Evolutionary conservation across 1,140 invertebrate genomes (phyloP).

Genomic region (Hirudo medicinalis): DNA sequence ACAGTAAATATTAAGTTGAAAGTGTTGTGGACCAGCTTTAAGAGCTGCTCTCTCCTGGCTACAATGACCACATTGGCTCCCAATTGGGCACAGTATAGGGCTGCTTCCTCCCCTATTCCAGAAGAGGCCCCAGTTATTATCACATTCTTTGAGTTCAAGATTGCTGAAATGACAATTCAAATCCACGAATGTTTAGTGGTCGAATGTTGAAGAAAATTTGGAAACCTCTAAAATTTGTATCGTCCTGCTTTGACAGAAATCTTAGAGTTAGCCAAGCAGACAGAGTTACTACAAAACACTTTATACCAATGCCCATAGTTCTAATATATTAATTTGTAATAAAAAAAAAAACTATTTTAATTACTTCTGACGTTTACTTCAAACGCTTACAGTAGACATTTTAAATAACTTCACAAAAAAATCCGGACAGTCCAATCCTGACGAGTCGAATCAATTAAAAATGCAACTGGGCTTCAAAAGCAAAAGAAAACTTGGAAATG

Average conservation of each 20-base stretch:
- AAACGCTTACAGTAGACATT: too few relatives aligned
- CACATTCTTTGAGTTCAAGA: conserved; percentile 30
- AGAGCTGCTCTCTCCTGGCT: conserved; percentile 28
- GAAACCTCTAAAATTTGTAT: background rate
- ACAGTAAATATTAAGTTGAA: too few relatives aligned
- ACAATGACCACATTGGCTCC: conserved; percentile 34
- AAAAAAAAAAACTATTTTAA: too few relatives aligned
- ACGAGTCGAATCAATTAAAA: too few relatives aligned
- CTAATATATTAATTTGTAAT: too few relatives aligned
- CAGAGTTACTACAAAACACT: conserved; percentile 1
- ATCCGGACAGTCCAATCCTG: too few relatives aligned
- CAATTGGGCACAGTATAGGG: conserved; percentile 34
- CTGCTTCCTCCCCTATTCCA: conserved; percentile 38
- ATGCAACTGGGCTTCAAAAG: too few relatives aligned
- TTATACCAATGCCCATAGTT: conserved; percentile 7
- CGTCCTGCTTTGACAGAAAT: background rate
- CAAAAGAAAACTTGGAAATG: too few relatives aligned
- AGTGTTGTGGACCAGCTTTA: conserved; percentile 29
- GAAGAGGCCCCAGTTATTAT: conserved; percentile 37
- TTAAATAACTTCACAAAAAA: too few relatives aligned
- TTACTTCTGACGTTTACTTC: too few relatives aligned
- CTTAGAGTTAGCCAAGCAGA: background rate
- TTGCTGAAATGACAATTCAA: conserved; percentile 4
- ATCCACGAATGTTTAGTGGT: background rate
- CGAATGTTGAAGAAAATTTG: background rate